Percentiles rank a stretch among this genome's conserved stretches.
These are phyloP conservation scores for Petromus typicus DNA, from an alignment of 2,113 vertebrate genomes.

Conservation along the genomic window DNA sequence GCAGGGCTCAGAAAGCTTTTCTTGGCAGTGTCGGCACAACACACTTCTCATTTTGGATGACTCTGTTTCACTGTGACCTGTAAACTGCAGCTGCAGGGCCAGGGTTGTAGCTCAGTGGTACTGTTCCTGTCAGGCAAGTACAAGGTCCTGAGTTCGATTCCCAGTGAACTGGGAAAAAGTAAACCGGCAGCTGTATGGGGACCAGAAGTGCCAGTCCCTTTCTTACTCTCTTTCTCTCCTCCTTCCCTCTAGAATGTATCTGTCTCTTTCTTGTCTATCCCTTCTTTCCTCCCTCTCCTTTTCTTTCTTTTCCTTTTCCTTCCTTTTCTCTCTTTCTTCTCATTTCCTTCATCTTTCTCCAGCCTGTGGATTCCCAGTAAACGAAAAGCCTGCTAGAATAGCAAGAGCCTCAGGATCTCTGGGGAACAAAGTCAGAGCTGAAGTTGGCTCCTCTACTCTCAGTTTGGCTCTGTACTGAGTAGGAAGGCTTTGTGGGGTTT, in stretches of 20 bases:
- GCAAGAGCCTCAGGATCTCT: background rate
- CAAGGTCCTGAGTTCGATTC: background rate
- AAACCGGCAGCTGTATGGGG: background rate
- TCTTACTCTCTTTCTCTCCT: background rate
- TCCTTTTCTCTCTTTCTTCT: background rate
- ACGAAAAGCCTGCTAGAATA: background rate
- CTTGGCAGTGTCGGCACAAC: background rate
- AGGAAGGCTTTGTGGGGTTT: background rate
- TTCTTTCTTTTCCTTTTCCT: no score
- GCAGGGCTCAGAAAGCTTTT: background rate
- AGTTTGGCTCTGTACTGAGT: background rate
- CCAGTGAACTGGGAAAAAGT: background rate
- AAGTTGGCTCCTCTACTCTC: background rate
- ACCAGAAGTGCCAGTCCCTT: background rate
- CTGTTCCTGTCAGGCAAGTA: background rate
- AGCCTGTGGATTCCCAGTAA: background rate
- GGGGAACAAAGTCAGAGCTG: background rate
- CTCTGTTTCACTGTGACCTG: slow-evolving; percentile 27
- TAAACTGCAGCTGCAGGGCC: background rate
- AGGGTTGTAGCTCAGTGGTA: background rate
- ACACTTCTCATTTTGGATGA: background rate
- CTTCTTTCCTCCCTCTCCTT: background rate
- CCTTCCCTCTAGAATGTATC: no score
- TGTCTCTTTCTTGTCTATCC: no score
- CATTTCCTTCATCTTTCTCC: background rate